Base-by-base conservation (phyloP, 2,888 invertebrate species). In the Teleogryllus oceanicus region DNA sequence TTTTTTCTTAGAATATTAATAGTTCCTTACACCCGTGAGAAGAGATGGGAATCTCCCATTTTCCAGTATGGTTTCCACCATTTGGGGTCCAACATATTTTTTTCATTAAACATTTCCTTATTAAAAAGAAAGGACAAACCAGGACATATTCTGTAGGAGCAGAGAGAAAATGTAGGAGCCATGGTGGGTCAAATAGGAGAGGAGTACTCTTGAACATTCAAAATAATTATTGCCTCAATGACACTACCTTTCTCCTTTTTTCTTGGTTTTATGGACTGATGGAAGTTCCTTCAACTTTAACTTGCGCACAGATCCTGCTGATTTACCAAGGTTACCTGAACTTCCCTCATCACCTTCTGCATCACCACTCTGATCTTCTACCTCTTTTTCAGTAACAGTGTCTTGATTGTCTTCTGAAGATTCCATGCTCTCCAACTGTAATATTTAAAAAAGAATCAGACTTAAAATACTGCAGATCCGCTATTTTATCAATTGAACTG, bases 211-310 rank as follows among this genome's bases (percentile, higher is more conserved):
- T 5, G 8, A 37, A 37, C 62, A 13, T 62, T n/a, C 62, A 62
- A 18, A 62, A 75, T 49, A 75, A 80, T 5, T n/a, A 75, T 21
- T 21, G 4, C 20, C 49, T 77, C 16, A 50, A 76, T 13, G 16
- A 49, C 51, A 51, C 80, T 78, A 81, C 81, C 62, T 79, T 76
- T 81, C 80, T 78, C 78, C 62, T 24, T 81, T 81, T 78, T 80
- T 81, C 75, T 77, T 74, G 21, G 51, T 75, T 24, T 79, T 79
- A 76, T 81, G 81, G 20, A 81, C 81, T 37, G 78, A 75, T n/a
- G 81, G 81, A 77, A 81, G 81, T 77, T 81, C 80, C 50, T 79
- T 81, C 20, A 80, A 76, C 37, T 80, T 80, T 10, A 80, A 49
- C 16, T 80, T 76, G n/a, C 50, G 62, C 12, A 76, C 21, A 13